A percentile compares a stretch with the other conserved stretches of the same genome.
phyloP scores from a whole-genome alignment of 2,113 vertebrate species.

The Sander lucioperca region DNA sequence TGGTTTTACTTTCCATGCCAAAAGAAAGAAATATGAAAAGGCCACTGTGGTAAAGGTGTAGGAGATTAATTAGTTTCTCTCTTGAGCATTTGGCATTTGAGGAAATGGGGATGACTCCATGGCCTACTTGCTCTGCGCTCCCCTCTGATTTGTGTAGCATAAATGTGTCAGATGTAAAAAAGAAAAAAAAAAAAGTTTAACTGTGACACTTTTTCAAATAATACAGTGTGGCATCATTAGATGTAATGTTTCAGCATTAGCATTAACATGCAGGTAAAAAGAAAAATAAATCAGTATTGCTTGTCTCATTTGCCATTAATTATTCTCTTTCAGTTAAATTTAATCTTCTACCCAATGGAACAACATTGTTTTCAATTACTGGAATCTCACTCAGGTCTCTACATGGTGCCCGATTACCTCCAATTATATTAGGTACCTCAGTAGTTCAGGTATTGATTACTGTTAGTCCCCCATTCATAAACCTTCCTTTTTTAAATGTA shows the following conservation, averaged over 20 bases:
- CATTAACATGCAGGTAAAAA: neutral
- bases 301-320: conserved; percentile 38
- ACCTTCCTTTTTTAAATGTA: conserved; percentile 4
- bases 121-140: conserved; percentile 38
- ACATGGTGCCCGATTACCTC: conserved; percentile 29
- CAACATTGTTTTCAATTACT: conserved; percentile 58
- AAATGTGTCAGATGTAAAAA: conserved; percentile 33
- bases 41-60: conserved; percentile 50
- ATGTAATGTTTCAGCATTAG: neutral
- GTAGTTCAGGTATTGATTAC: conserved; percentile 50
- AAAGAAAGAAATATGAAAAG: conserved; percentile 38
- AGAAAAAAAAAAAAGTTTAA: conserved; percentile 12
- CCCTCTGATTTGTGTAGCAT: conserved; percentile 20
- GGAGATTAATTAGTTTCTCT: conserved; percentile 68
- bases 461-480: conserved; percentile 33
- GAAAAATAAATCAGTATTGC: neutral
- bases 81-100: conserved; percentile 61
- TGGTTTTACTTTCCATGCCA: conserved; percentile 42
- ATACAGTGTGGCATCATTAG: neutral
- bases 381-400: conserved; percentile 26
- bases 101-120: conserved; percentile 29
- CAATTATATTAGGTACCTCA: conserved; percentile 45
- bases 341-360: conserved; percentile 42
- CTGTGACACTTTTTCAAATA: neutral
- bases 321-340: conserved; percentile 34